These are phyloP conservation scores for Oscheius sp. DNA, from an alignment of 2,888 invertebrate genomes.

Conservation along the genomic window DNA sequence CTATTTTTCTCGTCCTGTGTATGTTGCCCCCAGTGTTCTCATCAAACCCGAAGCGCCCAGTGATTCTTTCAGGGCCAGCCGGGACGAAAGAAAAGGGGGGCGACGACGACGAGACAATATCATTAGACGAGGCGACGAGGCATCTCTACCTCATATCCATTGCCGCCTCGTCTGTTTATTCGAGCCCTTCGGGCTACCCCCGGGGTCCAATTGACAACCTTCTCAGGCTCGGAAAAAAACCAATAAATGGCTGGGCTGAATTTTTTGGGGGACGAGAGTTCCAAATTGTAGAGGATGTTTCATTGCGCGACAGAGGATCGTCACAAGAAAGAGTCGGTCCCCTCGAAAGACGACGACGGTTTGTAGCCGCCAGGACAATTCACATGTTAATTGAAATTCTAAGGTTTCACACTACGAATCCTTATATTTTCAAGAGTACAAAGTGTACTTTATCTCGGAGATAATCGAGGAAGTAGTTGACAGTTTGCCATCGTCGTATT, in stretches of 20 bases:
- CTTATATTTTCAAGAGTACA: neutral
- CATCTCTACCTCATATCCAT: constrained; percentile 11
- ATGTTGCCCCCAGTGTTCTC: constrained; percentile 18
- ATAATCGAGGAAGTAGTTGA: too few relatives aligned
- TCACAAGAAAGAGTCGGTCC: too few relatives aligned
- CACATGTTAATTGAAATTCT: neutral
- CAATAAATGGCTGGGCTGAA: neutral
- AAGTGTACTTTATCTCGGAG: too few relatives aligned
- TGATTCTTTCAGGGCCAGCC: constrained; percentile 17
- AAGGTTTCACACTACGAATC: neutral
- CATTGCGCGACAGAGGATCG: too few relatives aligned
- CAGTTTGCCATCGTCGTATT: too few relatives aligned
- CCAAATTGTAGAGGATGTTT: too few relatives aligned
- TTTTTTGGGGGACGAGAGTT: neutral
- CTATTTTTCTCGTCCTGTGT: constrained; percentile 1
- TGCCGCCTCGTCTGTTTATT: neutral
- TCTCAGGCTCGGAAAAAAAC: neutral
- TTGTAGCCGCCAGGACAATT: neutral
- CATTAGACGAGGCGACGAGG: constrained; percentile 13
- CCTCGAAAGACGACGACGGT: neutral
- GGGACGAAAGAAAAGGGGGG: neutral
- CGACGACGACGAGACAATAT: constrained; percentile 6
- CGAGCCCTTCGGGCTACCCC: neutral
- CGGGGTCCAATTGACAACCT: neutral
- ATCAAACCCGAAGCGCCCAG: constrained; percentile 19